Conservation (phyloP, 2,888 invertebrate species). For the Pecten maximus region DNA sequence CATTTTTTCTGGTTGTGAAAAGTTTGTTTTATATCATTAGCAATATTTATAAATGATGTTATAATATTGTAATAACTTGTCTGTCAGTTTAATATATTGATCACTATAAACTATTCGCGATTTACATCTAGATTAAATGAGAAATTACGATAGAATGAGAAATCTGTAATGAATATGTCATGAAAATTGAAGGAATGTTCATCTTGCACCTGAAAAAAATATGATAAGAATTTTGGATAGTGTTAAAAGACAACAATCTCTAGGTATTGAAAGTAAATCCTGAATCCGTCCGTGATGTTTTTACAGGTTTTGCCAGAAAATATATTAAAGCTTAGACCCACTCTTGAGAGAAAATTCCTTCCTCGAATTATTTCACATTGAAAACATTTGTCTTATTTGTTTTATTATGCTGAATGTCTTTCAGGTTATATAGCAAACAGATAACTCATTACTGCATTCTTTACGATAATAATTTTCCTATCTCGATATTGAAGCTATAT, state of each 20-base stretch:
- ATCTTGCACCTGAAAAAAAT: not conserved
- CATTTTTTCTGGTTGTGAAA: too few species aligned
- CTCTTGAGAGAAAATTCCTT: conserved; percentile 21
- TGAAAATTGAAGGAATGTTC: not conserved
- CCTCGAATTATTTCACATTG: not conserved
- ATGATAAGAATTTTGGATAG: not conserved
- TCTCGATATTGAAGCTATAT: not conserved
- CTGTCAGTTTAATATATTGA: not conserved
- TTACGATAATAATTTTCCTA: not conserved
- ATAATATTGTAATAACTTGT: too few species aligned
- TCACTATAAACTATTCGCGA: not conserved
- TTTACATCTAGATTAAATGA: not conserved
- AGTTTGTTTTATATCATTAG: too few species aligned
- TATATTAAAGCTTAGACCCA: not conserved
- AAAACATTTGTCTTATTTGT: conserved; percentile 14
- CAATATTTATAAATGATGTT: too few species aligned
- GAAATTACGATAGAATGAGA: not conserved
- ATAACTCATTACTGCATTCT: conserved; percentile 7
- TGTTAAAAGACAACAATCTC: not conserved
- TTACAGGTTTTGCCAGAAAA: not conserved
- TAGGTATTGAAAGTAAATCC: not conserved
- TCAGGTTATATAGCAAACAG: not conserved
- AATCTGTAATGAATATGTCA: not conserved
- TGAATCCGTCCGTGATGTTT: not conserved
- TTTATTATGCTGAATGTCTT: not conserved